Evolutionary conservation across 53 echinoderm and acorn worm genomes (phyloP), one percentile per base, ranked within the genome.

Genomic region (Holothuria scabra): DNA sequence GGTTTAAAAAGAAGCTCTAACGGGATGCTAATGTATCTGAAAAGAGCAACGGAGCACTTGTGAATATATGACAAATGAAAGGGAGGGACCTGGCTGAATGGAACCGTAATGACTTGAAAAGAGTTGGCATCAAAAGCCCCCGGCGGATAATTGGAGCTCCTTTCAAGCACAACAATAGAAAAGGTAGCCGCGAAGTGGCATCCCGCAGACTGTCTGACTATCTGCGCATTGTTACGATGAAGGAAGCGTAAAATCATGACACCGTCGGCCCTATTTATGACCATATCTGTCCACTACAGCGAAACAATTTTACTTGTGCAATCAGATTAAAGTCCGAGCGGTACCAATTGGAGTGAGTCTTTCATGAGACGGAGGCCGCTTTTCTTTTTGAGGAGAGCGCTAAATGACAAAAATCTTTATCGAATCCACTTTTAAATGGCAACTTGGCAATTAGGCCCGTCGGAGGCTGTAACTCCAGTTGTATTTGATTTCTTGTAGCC

Each of bases 391-490:
- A 71, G 44, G 46, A 46, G 71, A 46, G 14, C 24, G 44, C n/a
- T 71, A 71, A 71, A 71, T 26, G 71, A 71, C 71, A 38, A 71
- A 34, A 71, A 71, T 24, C 71, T 71, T 71, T 71, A 71, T 71
- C 71, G 71, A 71, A 71, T 71, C 48, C 71, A 71, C 44, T 12
- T 46, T 41, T 71, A 71, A 71, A 71, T 71, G 71, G 48, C 46
- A 71, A 71, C 71, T 71, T 71, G 71, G 71, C 71, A 71, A 71
- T 71, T 44, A 71, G 46, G 46, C 44, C 71, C 71, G 71, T 71
- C 71, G 46, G 14, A 71, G 71, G 71, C 46, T 46, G 71, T 44
- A 32, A 67, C 14, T 29, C 35, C 49, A 34, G 20, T 3, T 52
- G 18, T 52, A 18, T 52, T 16, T 52, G 52, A 52, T 52, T 52